Base-by-base conservation (phyloP, 1,140 invertebrate genomes). In the Drosophila arizonae region DNA sequence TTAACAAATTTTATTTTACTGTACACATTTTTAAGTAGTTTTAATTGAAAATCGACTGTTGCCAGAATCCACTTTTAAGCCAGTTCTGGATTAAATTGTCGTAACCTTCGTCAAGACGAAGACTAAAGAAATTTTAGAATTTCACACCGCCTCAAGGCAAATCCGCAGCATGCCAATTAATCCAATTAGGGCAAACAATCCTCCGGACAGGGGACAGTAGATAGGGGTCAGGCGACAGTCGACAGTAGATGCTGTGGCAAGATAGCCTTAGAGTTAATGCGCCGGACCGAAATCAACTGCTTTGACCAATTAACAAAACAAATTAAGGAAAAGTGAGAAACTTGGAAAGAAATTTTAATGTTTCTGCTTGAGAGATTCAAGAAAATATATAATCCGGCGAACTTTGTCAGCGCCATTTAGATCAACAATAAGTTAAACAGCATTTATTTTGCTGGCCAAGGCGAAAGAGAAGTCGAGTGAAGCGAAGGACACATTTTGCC, bases 361-460 rank as follows among this genome's bases (percentile, higher is more conserved):
- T 21, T 21, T 3, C 24, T 41, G 10, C n/a, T 36, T 46, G 36
- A 11, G 13, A 45, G 39, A 26, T 39, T 30, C 9, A 60, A n/a
- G 33, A 26, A 24, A 52, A 50, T 57, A 57, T 57, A 46, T 48
- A 73, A 69, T 60, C 64, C 55, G 43, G 39, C 36, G 10, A 55
- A 33, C 65, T 13, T 17, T 41, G 33, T 65, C 61, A 58, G 24
- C 30, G 62, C 61, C 77, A 76, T 69, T 81, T 50, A 63, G 81
- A 87, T 68, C 64, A 72, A 78, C 60, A 76, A 73, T 70, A 71
- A 70, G 78, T 82, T 72, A 66, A 85, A 78, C 62, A 54, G 70
- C 70, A 81, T 81, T 69, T 46, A 30, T 9, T 28, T 41, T 48
- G 15, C 26, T 30, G 4, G 11, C 13, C 21, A 50, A 55, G 24